Evolutionary conservation across 2,888 invertebrate genomes (phyloP).

Genomic region (Eupithecia exiguata): DNA sequence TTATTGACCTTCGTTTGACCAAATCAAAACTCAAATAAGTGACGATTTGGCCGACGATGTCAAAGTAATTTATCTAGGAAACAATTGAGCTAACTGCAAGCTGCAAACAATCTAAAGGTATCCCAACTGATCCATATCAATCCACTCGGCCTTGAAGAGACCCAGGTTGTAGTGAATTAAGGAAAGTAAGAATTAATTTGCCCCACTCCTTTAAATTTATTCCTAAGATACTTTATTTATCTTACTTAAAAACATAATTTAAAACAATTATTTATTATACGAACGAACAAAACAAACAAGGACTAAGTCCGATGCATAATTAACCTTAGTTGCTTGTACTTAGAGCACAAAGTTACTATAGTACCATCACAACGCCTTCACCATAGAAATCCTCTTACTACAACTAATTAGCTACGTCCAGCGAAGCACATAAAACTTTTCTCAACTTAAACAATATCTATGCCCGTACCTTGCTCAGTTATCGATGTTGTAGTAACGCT

Average conservation of each 20-base stretch:
- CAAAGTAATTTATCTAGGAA: too few relatives aligned
- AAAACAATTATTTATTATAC: background rate
- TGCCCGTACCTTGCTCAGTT: background rate
- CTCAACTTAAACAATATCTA: background rate
- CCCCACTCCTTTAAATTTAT: background rate
- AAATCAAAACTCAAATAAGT: too few relatives aligned
- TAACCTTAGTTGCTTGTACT: conserved; percentile 62
- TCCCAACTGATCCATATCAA: too few relatives aligned
- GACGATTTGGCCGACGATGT: background rate
- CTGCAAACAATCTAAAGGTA: too few relatives aligned
- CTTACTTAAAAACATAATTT: background rate
- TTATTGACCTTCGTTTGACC: too few relatives aligned
- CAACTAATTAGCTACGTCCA: background rate
- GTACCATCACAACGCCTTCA: conserved; percentile 63
- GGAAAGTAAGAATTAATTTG: background rate
- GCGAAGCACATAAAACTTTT: background rate
- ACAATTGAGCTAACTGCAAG: too few relatives aligned
- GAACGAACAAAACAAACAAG: conserved; percentile 38
- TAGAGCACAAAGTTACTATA: conserved; percentile 43
- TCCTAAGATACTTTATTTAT: background rate
- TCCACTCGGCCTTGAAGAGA: background rate
- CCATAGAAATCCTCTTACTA: conserved; percentile 6
- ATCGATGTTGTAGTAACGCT: background rate
- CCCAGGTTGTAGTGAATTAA: background rate
- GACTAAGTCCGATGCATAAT: conserved; percentile 63